These are phyloP conservation scores for Rynchops niger DNA, from an alignment of 2,113 vertebrate species.

Conservation along the genomic window DNA sequence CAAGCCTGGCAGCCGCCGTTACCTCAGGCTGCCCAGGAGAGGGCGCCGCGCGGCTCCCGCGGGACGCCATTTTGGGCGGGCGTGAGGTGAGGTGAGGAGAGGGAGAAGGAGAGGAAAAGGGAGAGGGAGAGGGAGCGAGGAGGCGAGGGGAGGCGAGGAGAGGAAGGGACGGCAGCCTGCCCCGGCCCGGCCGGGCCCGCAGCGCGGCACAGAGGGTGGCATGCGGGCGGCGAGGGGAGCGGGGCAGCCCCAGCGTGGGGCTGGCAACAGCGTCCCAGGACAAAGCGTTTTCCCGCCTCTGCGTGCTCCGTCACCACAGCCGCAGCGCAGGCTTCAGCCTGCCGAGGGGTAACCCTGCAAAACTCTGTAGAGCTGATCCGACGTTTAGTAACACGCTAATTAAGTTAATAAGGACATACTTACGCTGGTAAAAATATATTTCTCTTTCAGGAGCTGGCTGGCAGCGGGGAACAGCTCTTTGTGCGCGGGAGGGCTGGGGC, in stretches of 20 bases:
- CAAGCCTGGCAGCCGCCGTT: neutral
- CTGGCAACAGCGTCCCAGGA: neutral
- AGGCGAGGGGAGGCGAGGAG: neutral
- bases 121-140: neutral
- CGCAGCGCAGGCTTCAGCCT: neutral
- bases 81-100: neutral
- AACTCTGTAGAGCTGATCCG: neutral
- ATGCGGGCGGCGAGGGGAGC: neutral
- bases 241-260: rapidly evolving
- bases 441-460: neutral
- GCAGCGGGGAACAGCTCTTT: neutral
- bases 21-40: neutral
- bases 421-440: neutral
- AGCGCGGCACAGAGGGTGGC: neutral
- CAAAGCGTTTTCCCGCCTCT: neutral
- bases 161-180: neutral
- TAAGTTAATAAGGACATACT: neutral
- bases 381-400: neutral
- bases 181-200: neutral
- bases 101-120: neutral
- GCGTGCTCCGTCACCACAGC: neutral
- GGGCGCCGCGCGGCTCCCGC: neutral
- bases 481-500: rapidly evolving
- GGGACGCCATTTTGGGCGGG: neutral
- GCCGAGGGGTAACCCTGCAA: neutral